Evolutionary conservation across 2,888 invertebrate genomes (phyloP), one percentile per base, ranked within the genome.

Genomic region (Trilocha varians): DNA sequence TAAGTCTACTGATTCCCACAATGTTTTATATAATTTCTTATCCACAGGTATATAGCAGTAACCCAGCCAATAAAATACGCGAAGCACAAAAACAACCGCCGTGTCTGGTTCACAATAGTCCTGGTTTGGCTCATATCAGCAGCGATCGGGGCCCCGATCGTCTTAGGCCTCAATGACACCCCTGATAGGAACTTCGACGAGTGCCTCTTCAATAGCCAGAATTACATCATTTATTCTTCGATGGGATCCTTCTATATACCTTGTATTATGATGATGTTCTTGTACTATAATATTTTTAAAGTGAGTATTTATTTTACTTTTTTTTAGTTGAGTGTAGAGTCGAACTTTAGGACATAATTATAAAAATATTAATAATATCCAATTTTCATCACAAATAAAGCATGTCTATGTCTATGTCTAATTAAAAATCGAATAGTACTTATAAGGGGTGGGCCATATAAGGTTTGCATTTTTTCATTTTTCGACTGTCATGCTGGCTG

Each of bases 1-100:
- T n/a, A n/a, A n/a, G n/a, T n/a, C n/a, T n/a, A n/a, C n/a, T n/a
- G n/a, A n/a, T n/a, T n/a, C n/a, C n/a, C n/a, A n/a, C n/a, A n/a
- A n/a, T n/a, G n/a, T n/a, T n/a, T n/a, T n/a, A n/a, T n/a, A n/a
- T n/a, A n/a, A n/a, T n/a, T n/a, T n/a, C n/a, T 42, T 36, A 34
- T 45, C 34, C n/a, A 4, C 90, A 99, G 99, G 89, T 99, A 97
- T 80, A 98, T 99, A 65, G 99, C 99, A 51, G 99, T 99, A 57
- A 99, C 98, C 37, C 95, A 96, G 76, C 99, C 99, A 65, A 98
- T 99, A 75, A 97, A 98, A 82, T 99, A 99, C 87, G 97, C 98
- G 45, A 97, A 97, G 72, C 98, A 98, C 89, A 97, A 97, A 88
- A 98, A 97, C 88, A 96, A 94, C 85, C 89, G 92, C 41, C 91